These are phyloP conservation scores for Plectrocnemia conspersa DNA, from an alignment of 1,140 invertebrate species.

Conservation along the genomic window DNA sequence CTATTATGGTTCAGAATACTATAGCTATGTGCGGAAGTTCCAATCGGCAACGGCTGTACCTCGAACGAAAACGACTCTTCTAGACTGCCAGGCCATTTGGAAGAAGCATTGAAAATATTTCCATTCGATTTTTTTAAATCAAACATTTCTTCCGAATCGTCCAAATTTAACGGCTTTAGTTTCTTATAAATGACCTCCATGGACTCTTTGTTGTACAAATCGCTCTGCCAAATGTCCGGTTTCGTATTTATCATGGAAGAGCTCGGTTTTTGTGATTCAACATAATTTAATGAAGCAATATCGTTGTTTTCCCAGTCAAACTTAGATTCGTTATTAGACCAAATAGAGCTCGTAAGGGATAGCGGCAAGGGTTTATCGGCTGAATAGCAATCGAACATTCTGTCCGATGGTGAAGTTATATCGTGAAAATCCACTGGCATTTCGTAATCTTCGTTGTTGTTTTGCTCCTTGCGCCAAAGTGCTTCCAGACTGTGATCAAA, in stretches of 20 bases:
- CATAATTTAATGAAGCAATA: not conserved
- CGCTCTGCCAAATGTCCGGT: constrained; percentile 37
- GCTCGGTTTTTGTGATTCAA: constrained; percentile 8
- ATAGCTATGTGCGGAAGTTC: constrained; percentile 44
- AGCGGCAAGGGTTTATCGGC: constrained; percentile 43
- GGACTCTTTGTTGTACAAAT: constrained; percentile 30
- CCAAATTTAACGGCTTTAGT: constrained; percentile 43
- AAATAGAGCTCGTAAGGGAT: constrained; percentile 44
- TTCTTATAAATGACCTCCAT: constrained; percentile 44
- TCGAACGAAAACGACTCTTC: constrained; percentile 7
- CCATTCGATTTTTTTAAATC: not conserved
- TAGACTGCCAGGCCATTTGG: not conserved
- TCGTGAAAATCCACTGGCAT: constrained; percentile 56
- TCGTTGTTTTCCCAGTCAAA: constrained; percentile 12
- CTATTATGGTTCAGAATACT: constrained; percentile 55
- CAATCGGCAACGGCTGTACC: constrained; percentile 37
- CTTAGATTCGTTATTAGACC: constrained; percentile 41
- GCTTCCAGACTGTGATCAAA: constrained; percentile 63
- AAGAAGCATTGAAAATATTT: not conserved
- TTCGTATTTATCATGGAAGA: too few species aligned
- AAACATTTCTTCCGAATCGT: constrained; percentile 38
- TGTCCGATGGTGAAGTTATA: constrained; percentile 51
- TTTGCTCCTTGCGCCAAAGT: constrained; percentile 52
- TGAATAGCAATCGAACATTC: constrained; percentile 41
- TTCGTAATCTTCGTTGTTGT: constrained; percentile 52